Evolutionary conservation across 2,797 vertebrate species (phyloP).

Genomic region (Cirrhinus mrigala): DNA sequence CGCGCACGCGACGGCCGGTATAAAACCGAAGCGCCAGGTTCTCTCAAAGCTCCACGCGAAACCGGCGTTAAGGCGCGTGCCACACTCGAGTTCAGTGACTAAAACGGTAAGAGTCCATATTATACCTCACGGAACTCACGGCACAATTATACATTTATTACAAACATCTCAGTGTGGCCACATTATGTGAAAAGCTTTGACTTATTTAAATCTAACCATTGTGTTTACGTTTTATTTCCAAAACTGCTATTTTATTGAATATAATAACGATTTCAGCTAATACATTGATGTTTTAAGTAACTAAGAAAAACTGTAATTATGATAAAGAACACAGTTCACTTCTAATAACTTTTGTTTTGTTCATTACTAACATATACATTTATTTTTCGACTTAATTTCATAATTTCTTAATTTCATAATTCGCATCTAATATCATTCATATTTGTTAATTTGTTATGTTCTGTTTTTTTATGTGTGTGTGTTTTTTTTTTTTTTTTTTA

Average conservation of each 20-base stretch:
- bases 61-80: slow-evolving; percentile 73
- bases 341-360: background rate
- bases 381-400: background rate
- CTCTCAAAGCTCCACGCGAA: slow-evolving; percentile 79
- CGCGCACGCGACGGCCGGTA: slow-evolving; percentile 67
- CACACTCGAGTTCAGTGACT: slow-evolving; percentile 72
- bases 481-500: slow-evolving; percentile 39
- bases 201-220: background rate
- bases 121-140: slow-evolving; percentile 37
- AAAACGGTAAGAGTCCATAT: slow-evolving; percentile 76
- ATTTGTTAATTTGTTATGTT: background rate
- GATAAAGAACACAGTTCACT: background rate
- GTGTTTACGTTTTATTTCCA: background rate
- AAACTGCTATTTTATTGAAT: background rate
- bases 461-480: too few species aligned
- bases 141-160: slow-evolving; percentile 16
- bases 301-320: background rate
- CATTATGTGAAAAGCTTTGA: background rate
- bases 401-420: background rate
- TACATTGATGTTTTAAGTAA: background rate
- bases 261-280: background rate
- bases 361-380: background rate
- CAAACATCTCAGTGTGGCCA: slow-evolving; percentile 19
- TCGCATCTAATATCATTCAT: background rate
- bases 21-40: slow-evolving; percentile 85